Conservation (phyloP, 1,140 invertebrate species). For the Parapsyche elsis region DNA sequence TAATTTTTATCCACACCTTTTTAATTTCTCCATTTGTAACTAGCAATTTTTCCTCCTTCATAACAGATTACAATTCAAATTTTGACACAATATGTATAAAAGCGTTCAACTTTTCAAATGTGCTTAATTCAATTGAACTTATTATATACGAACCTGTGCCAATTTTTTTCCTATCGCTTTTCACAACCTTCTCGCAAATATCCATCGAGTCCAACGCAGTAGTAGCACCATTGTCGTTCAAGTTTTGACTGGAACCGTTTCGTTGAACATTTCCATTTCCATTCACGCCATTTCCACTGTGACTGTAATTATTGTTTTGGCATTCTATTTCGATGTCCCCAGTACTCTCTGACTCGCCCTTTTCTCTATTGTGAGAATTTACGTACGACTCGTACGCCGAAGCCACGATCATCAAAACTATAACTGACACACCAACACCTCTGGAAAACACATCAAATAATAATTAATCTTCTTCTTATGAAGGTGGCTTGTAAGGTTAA, state of each 20-base stretch:
- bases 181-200: not conserved
- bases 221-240: not conserved
- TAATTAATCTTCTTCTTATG: no score
- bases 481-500: no score
- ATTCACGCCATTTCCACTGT: slow-evolving; percentile 55
- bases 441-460: slow-evolving; percentile 60
- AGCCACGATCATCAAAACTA: slow-evolving; percentile 70
- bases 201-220: not conserved
- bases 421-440: slow-evolving; percentile 62
- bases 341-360: slow-evolving; percentile 55
- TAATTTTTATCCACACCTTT: no score
- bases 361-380: slow-evolving; percentile 58
- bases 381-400: slow-evolving; percentile 68
- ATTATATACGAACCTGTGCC: slow-evolving; percentile 14
- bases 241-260: slow-evolving; percentile 55
- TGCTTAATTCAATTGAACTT: not conserved
- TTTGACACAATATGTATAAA: no score
- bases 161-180: not conserved
- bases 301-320: slow-evolving; percentile 66
- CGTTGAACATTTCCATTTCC: slow-evolving; percentile 35
- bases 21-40: no score
- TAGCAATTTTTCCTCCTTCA: no score
- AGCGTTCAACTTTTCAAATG: no score
- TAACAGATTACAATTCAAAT: no score
- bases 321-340: slow-evolving; percentile 60